Percentiles rank a stretch among this genome's conserved stretches.
Evolutionary conservation across 2,888 invertebrate species (phyloP).

Genomic region (Lampropteryx suffumata): DNA sequence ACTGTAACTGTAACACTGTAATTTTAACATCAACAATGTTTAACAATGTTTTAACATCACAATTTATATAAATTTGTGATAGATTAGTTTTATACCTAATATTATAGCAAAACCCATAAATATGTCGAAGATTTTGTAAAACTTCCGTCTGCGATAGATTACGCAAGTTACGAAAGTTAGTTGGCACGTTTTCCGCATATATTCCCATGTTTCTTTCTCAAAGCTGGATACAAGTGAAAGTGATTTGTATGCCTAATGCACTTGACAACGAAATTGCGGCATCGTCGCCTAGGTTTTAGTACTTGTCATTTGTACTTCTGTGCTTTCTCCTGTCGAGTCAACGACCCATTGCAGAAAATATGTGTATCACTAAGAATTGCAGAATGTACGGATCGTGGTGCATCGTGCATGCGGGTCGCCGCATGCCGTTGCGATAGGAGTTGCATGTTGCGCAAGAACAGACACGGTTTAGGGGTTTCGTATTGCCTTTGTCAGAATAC

Average conservation of each 20-base stretch:
- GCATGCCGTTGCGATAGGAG: slow-evolving; percentile 18
- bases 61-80: too few species aligned
- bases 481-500: not conserved
- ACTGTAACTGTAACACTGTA: too few species aligned
- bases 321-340: slow-evolving; percentile 29
- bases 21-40: too few species aligned
- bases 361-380: slow-evolving; percentile 13
- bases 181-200: slow-evolving; percentile 25
- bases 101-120: not conserved
- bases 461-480: slow-evolving; percentile 23
- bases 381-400: slow-evolving; percentile 17
- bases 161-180: slow-evolving; percentile 26
- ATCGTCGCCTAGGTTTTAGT: slow-evolving; percentile 16
- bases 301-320: slow-evolving; percentile 7
- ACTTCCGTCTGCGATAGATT: slow-evolving; percentile 17
- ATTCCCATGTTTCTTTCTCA: slow-evolving; percentile 26
- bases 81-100: too few species aligned
- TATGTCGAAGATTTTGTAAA: not conserved
- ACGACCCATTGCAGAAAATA: slow-evolving; percentile 22
- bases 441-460: slow-evolving; percentile 18
- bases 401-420: slow-evolving; percentile 26
- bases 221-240: slow-evolving; percentile 43
- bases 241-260: slow-evolving; percentile 31
- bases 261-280: slow-evolving; percentile 15
- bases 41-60: too few species aligned